phyloP scores from a whole-genome alignment of 1,140 invertebrate genomes.

The Cydia pomonella region DNA sequence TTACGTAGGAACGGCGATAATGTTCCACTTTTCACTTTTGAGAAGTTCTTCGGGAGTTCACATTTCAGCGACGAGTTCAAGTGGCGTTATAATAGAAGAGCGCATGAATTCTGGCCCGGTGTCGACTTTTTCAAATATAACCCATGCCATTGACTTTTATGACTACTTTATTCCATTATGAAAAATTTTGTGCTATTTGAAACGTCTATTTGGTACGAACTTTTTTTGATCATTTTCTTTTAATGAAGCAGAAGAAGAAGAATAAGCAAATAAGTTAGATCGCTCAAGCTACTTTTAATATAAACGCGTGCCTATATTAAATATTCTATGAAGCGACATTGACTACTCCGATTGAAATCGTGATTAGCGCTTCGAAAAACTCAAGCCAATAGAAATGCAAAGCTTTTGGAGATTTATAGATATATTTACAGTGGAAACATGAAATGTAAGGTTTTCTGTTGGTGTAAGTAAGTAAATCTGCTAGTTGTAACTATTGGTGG shows the following conservation, averaged over 20 bases:
- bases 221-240: background rate
- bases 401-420: slow-evolving; percentile 10
- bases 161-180: slow-evolving; percentile 39
- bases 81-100: slow-evolving; percentile 55
- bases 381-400: background rate
- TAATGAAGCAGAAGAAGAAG: too few species aligned
- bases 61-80: slow-evolving; percentile 51
- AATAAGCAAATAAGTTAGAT: background rate
- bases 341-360: slow-evolving; percentile 21
- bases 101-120: slow-evolving; percentile 46
- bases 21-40: slow-evolving; percentile 50
- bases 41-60: slow-evolving; percentile 54
- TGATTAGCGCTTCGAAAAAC: background rate
- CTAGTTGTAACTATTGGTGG: background rate
- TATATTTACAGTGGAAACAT: background rate
- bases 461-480: background rate
- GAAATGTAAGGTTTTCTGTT: background rate
- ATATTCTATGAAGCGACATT: background rate
- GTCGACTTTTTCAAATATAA: slow-evolving; percentile 42
- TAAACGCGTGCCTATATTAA: slow-evolving; percentile 5
- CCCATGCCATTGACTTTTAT: slow-evolving; percentile 40
- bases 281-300: background rate
- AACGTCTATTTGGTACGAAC: background rate
- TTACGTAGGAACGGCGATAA: slow-evolving; percentile 41
- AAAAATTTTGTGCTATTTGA: slow-evolving; percentile 29